Evolutionary conservation across 2,888 invertebrate species (phyloP), one percentile per base, ranked within the genome.

Genomic region (Thera britannica): DNA sequence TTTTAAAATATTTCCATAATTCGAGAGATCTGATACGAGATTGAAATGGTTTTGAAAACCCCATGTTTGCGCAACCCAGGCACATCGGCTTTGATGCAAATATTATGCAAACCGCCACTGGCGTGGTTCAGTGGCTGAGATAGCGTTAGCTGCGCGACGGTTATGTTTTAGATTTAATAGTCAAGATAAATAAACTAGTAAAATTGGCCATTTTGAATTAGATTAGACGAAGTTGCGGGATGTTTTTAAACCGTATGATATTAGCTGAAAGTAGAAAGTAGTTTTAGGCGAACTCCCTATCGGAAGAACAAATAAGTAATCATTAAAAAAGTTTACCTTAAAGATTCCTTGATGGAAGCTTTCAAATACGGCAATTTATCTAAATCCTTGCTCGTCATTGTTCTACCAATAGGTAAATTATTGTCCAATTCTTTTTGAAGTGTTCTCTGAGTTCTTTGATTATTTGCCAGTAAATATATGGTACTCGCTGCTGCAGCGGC

Each of bases 261-360:
- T 23, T 56, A 56, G 23, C 41, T 11, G 11, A 48, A 6, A 52
- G 3, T 12, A 58, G 44, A 23, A 44, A 23, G 52, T 46, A n/a
- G 7, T 35, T 52, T 36, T n/a, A 55, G 5, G 8, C 8, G 3
- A 52, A 9, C 9, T 46, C 52, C 8, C 52, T 23, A 23, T 23
- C 23, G 23, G 23, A 23, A 23, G 23, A 23, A 23, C 23, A 23
- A 23, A 23, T 9, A 46, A 7, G 7, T 5, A n/a, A n/a, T 44
- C 23, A 3, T 41, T 5, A 36, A 9, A 36, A 9, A 48, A 56
- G 80, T 85, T 82, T 83, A 96, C 96, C 97, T 94, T 77, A 97
- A 87, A 1, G 97, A 95, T 89, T 97, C 97, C 85, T 97, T 97
- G 72, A 97, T 95, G 81, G 97, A 97, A 35, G 97, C 97, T 77